Base-by-base conservation (phyloP, 2,113 vertebrate species). In the Peromyscus maniculatus region DNA sequence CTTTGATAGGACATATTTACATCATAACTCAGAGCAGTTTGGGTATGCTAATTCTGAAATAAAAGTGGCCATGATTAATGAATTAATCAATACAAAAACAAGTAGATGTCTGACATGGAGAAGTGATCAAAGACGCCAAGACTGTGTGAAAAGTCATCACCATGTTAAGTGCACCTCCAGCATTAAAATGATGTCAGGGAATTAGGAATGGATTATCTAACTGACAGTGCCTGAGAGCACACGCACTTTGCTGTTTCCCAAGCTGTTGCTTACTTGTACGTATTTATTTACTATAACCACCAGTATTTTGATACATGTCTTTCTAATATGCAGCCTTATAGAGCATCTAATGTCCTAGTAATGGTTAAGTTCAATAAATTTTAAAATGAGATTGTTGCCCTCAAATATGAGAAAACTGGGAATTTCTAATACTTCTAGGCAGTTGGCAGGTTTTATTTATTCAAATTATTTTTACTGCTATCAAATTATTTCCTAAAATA, bases 1-100 rank as follows among this genome's bases (percentile, higher is more conserved):
- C 96, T 98, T 98, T 98, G 97, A 98, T 98, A 98, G 94, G 94
- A 93, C 49, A 91, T 98, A 98, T 98, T 98, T 98, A 94, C 97
- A 98, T 98, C 98, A 95, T 97, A 98, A 97, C 96, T 97, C 91
- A 98, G 96, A 98, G 97, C 55, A 95, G 80, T 98, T 98, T 98
- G 95, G 84, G 72, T 97, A 96, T 98, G 96, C 91, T 98, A 98
- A 98, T 98, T 98, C 64, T 95, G 82, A 98, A 98, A 97, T 94
- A 97, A 98, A 97, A 98, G 96, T 97, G 91, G 26, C 72, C 96
- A 93, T 97, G 94, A 98, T 98, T 98, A 98, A 97, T 97, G 87
- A 84, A 66, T 72, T 1, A 97, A 97, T 98, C 97, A 98, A 96
- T 98, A 97, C 87, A 91, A 98, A 98, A 98, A 92, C 66, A 94